phyloP scores from a whole-genome alignment of 2,888 invertebrate genomes.

The Folsomia candida region DNA sequence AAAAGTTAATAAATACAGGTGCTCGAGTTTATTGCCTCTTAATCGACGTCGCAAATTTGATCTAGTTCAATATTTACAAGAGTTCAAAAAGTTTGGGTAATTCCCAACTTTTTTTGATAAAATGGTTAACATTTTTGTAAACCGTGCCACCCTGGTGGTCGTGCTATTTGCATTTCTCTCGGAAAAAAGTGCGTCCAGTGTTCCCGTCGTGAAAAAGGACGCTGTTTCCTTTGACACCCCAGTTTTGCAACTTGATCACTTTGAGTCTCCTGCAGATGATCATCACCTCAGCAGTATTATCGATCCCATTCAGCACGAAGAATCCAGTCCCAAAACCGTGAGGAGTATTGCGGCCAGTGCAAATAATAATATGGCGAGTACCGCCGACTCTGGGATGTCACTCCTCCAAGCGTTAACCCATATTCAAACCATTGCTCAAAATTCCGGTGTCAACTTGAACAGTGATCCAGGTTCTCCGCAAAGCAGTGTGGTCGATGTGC shows the following conservation, averaged over 20 bases:
- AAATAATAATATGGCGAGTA: background rate
- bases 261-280: background rate
- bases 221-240: background rate
- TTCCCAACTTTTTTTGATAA: too few relatives aligned
- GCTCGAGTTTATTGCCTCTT: background rate
- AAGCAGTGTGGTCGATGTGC: background rate
- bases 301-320: background rate
- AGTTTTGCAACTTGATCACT: background rate
- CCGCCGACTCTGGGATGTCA: background rate
- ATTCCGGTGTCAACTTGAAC: conserved; percentile 11
- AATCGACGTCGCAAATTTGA: background rate
- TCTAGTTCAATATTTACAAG: background rate
- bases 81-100: too few relatives aligned
- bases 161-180: background rate
- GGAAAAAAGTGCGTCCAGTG: background rate
- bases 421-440: conserved; percentile 6
- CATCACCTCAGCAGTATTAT: background rate
- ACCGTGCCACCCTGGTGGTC: too few relatives aligned
- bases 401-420: background rate
- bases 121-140: too few relatives aligned
- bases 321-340: background rate
- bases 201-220: background rate
- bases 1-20: background rate
- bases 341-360: background rate
- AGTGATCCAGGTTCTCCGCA: background rate